phyloP scores from a whole-genome alignment of 2,797 vertebrate genomes.

The Tachyglossus aculeatus region DNA sequence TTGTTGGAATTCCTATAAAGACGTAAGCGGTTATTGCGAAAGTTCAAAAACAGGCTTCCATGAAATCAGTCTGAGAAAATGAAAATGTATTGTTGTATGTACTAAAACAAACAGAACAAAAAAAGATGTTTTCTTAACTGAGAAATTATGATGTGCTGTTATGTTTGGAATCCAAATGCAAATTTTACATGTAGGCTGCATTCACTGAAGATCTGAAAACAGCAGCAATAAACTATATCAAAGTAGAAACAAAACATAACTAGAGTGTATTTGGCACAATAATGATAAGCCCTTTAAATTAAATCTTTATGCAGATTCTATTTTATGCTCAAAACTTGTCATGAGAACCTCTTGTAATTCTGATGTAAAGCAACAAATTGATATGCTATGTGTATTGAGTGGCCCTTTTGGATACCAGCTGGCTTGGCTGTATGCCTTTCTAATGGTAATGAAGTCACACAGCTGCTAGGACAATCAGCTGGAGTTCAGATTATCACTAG shows the following conservation, averaged over 20 bases:
- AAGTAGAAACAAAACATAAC: constrained; percentile 57
- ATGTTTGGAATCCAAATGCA: constrained; percentile 63
- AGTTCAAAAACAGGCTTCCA: constrained; percentile 39
- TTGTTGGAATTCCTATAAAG: not conserved
- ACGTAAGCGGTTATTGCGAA: constrained; percentile 38
- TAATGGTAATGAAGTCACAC: constrained; percentile 83
- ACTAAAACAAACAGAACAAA: constrained; percentile 60
- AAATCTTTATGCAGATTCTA: constrained; percentile 60
- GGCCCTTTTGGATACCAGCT: constrained; percentile 78
- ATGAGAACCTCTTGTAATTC: constrained; percentile 63
- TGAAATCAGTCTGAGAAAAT: constrained; percentile 53
- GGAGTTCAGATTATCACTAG: constrained; percentile 77
- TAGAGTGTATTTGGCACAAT: constrained; percentile 46
- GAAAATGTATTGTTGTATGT: constrained; percentile 47
- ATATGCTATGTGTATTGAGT: constrained; percentile 67
- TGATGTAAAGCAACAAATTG: constrained; percentile 69
- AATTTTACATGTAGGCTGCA: constrained; percentile 58
- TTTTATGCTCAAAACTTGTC: constrained; percentile 52
- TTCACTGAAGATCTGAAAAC: constrained; percentile 54
- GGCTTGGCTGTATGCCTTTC: constrained; percentile 80
- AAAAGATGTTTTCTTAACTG: constrained; percentile 62
- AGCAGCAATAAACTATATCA: constrained; percentile 43
- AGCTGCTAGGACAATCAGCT: constrained; percentile 83
- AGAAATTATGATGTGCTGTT: constrained; percentile 58
- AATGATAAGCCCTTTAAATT: constrained; percentile 60